Evolutionary conservation across 2,113 vertebrate genomes (phyloP).

Genomic region (Aldabrachelys gigantea): DNA sequence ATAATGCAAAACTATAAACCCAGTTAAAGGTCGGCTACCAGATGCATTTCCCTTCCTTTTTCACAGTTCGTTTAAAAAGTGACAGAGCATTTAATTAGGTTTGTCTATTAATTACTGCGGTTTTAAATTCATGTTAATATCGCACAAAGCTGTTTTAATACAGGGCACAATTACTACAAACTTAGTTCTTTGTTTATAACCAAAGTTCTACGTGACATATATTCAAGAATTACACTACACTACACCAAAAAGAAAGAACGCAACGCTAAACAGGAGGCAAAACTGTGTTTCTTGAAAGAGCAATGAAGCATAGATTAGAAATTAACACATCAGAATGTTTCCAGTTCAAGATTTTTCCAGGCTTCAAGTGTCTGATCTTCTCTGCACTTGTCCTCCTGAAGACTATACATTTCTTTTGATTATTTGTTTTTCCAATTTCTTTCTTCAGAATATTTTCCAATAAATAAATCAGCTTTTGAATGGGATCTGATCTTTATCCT

Average conservation of each 20-base stretch:
- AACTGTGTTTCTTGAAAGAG: background rate
- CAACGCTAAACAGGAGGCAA: background rate
- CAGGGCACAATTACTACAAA: background rate
- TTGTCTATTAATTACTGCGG: conserved; percentile 1
- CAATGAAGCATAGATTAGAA: background rate
- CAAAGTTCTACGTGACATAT: background rate
- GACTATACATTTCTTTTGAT: background rate
- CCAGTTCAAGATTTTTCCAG: background rate
- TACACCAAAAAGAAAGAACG: background rate
- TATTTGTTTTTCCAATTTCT: background rate
- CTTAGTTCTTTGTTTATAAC: conserved; percentile 1
- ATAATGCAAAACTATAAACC: conserved; percentile 16
- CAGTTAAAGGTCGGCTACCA: conserved; percentile 12
- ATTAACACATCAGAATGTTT: background rate
- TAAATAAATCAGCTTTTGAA: background rate
- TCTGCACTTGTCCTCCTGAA: background rate
- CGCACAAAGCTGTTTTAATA: background rate
- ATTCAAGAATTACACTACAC: background rate
- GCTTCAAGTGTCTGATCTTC: background rate
- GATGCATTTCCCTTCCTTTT: conserved; percentile 26
- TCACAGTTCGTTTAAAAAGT: conserved; percentile 31
- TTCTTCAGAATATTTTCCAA: background rate
- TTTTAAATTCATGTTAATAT: background rate
- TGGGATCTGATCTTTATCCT: background rate
- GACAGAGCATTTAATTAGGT: background rate